Conservation (phyloP, 1,140 invertebrate genomes). For the Drosophila truncata region DNA sequence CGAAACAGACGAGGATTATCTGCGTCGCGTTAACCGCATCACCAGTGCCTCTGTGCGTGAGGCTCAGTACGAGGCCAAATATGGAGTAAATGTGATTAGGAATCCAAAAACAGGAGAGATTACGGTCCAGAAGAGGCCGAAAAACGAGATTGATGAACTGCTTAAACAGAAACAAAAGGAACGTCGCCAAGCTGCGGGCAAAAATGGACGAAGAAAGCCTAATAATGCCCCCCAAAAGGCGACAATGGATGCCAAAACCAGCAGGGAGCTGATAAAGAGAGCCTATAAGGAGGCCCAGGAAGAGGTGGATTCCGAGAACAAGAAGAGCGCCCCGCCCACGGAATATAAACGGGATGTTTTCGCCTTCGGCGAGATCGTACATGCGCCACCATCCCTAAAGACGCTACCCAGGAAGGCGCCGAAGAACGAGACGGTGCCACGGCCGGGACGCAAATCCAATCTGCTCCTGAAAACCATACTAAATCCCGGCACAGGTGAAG, state of each 20-base stretch:
- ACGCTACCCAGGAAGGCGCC: constrained; percentile 85
- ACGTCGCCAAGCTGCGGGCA: constrained; percentile 71
- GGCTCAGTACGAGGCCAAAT: constrained; percentile 87
- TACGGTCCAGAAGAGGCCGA: constrained; percentile 85
- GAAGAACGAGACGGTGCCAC: constrained; percentile 74
- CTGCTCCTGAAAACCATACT: constrained; percentile 86
- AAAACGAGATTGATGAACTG: constrained; percentile 86
- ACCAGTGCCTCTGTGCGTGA: constrained; percentile 86
- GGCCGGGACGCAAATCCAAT: constrained; percentile 86
- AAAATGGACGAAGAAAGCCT: constrained; percentile 63
- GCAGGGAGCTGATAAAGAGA: constrained; percentile 82
- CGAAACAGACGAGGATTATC: constrained; percentile 86
- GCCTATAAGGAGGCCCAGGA: constrained; percentile 64
- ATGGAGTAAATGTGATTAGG: constrained; percentile 86
- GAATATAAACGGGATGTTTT: constrained; percentile 86
- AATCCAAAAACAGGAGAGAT: constrained; percentile 86
- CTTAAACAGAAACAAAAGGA: constrained; percentile 84
- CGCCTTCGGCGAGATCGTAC: constrained; percentile 89
- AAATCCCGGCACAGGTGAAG: not conserved
- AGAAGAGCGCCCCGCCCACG: constrained; percentile 19
- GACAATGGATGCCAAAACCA: constrained; percentile 85
- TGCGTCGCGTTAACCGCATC: constrained; percentile 86
- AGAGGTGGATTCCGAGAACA: constrained; percentile 69
- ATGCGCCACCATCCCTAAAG: constrained; percentile 87
- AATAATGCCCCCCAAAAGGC: constrained; percentile 28